A percentile compares a stretch with the other conserved stretches of the same genome.
Evolutionary conservation across 2,888 invertebrate genomes (phyloP).

Genomic region (Archips xylosteana): DNA sequence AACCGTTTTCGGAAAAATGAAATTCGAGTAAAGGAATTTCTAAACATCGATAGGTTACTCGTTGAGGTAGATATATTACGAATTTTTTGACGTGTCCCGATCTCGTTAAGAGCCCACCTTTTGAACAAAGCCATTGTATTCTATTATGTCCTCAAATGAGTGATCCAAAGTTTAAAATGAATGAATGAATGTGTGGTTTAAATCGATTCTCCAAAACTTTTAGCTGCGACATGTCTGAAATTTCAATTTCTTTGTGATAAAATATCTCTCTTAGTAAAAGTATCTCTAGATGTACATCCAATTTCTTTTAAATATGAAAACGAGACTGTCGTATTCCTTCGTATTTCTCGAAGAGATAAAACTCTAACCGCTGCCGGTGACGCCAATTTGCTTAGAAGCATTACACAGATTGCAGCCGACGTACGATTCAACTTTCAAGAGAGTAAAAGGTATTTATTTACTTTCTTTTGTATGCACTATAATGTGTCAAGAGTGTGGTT

Average conservation of each 20-base stretch:
- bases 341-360: conserved; percentile 21
- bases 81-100: no score
- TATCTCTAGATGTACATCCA: not conserved
- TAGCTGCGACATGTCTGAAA: not conserved
- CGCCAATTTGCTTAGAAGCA: conserved; percentile 40
- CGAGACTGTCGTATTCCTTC: conserved; percentile 6
- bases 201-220: not conserved
- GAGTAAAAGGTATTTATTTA: conserved; percentile 7
- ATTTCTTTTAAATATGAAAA: conserved; percentile 14
- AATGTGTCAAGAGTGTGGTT: not conserved
- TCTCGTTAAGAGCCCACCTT: no score
- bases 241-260: not conserved
- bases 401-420: conserved; percentile 35
- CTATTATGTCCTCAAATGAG: no score
- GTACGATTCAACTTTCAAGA: conserved; percentile 5
- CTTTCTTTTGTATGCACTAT: not conserved
- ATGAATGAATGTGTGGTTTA: no score
- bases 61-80: no score
- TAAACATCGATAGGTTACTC: no score
- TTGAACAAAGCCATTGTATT: no score
- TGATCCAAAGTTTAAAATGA: no score
- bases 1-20: no score
- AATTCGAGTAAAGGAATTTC: no score
- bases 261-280: not conserved
- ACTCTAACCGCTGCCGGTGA: conserved; percentile 13